Conservation (phyloP, 1,140 invertebrate genomes). For the Brachionus calyciflorus region DNA sequence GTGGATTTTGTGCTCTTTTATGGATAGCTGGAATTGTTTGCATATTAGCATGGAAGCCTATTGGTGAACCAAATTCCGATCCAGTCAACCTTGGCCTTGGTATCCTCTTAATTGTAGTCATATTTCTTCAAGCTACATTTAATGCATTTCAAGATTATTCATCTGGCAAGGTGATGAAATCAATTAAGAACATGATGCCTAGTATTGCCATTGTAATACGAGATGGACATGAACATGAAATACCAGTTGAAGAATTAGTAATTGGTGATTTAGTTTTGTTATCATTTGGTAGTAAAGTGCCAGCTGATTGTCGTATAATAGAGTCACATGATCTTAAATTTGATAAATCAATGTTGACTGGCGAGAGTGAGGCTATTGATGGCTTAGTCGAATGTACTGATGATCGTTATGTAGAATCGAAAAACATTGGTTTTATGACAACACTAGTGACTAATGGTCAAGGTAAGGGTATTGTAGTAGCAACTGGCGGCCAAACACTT, state of each 20-base stretch:
- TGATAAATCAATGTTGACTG: constrained; percentile 20
- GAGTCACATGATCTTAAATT: constrained; percentile 64
- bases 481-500: background rate
- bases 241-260: constrained; percentile 88
- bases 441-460: background rate
- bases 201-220: constrained; percentile 76
- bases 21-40: constrained; percentile 25
- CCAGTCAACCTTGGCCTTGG: constrained; percentile 3
- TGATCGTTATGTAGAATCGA: constrained; percentile 19
- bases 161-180: constrained; percentile 29
- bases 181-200: constrained; percentile 35
- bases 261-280: constrained; percentile 92
- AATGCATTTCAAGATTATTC: constrained; percentile 25
- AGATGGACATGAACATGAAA: background rate
- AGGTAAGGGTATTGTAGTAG: constrained; percentile 44
- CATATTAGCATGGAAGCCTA: no score
- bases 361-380: constrained; percentile 15
- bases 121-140: constrained; percentile 21
- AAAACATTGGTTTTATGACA: constrained; percentile 21
- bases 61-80: constrained; percentile 9
- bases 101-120: background rate
- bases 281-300: constrained; percentile 91
- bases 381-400: constrained; percentile 1
- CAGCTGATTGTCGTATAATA: constrained; percentile 88
- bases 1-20: constrained; percentile 2